Evolutionary conservation across 2,888 invertebrate genomes (phyloP).

Genomic region (Cataglyphis rosenhaueri): DNA sequence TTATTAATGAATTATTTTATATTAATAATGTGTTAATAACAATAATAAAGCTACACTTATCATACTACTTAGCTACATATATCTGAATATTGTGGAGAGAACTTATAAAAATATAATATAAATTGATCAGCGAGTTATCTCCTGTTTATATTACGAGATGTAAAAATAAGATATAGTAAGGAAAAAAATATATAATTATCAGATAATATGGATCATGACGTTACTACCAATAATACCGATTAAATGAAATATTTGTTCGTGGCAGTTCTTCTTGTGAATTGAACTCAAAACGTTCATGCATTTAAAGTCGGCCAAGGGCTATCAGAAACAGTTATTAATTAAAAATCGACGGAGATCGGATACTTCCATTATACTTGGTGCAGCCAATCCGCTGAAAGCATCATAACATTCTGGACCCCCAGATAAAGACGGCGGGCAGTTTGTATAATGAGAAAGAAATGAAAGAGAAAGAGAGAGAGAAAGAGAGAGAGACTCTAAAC

Average conservation of each 20-base stretch:
- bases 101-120: background rate
- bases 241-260: background rate
- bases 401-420: constrained; percentile 1
- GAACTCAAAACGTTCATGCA: background rate
- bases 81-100: background rate
- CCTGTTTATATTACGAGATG: background rate
- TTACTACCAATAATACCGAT: background rate
- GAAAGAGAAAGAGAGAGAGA: constrained; percentile 25
- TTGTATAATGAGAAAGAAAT: constrained; percentile 5
- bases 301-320: constrained; percentile 38
- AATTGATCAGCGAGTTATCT: background rate
- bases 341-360: constrained; percentile 17
- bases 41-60: background rate
- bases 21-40: background rate
- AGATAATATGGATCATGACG: background rate
- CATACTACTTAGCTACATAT: background rate
- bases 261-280: background rate
- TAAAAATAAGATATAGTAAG: background rate
- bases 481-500: constrained; percentile 40
- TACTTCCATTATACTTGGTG: background rate
- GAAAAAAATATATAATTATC: background rate
- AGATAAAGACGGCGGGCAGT: background rate
- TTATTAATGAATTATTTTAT: background rate
- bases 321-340: constrained; percentile 17
- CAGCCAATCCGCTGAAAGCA: constrained; percentile 14